Conservation (phyloP, 2,797 vertebrate species). For the Oreochromis mossambicus region DNA sequence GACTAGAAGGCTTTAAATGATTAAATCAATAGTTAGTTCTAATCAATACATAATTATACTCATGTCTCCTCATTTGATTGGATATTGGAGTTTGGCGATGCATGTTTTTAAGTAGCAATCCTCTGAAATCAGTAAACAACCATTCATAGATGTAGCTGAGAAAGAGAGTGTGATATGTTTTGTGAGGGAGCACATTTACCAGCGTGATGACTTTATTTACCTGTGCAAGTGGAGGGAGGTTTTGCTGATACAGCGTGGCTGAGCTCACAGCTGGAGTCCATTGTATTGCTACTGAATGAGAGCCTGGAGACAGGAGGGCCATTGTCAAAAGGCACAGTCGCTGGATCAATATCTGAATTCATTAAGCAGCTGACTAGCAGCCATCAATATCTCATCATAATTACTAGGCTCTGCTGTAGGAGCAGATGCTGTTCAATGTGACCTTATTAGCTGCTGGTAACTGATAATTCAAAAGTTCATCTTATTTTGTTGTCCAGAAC, state of each 20-base stretch:
- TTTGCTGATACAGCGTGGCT: conserved; percentile 53
- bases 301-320: conserved; percentile 55
- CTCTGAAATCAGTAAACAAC: conserved; percentile 12
- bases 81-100: conserved; percentile 37
- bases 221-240: background rate
- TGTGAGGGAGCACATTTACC: background rate
- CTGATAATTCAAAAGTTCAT: conserved; percentile 25
- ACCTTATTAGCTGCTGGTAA: conserved; percentile 31
- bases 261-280: conserved; percentile 70
- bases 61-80: conserved; percentile 49
- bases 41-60: conserved; percentile 76
- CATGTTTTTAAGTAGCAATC: conserved; percentile 15
- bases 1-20: conserved; percentile 38
- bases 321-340: conserved; percentile 70
- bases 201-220: conserved; percentile 32
- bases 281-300: conserved; percentile 68
- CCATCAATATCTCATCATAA: conserved; percentile 73
- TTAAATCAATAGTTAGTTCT: conserved; percentile 65
- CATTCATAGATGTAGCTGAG: background rate
- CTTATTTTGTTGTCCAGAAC: conserved; percentile 9
- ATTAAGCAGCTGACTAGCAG: conserved; percentile 72
- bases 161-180: background rate
- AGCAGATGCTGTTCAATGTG: conserved; percentile 55
- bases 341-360: conserved; percentile 79
- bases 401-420: conserved; percentile 51